A percentile compares a stretch with the other conserved stretches of the same genome.
These are phyloP conservation scores for Meleagris gallopavo DNA, from an alignment of 2,113 vertebrate species.

Conservation along the genomic window DNA sequence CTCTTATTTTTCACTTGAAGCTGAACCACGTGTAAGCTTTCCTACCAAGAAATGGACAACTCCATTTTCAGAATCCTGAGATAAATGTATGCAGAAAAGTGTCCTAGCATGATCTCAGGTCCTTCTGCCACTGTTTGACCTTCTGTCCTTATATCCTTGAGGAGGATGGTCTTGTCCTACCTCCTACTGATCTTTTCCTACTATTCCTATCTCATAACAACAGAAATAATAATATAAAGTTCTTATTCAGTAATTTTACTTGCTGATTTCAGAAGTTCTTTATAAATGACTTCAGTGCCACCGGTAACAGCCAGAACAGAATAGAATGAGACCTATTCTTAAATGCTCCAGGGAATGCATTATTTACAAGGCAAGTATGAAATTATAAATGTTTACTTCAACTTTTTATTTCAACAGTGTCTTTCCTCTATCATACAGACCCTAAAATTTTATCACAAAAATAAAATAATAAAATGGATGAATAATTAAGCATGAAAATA, in stretches of 20 bases:
- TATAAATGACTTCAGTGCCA: not conserved
- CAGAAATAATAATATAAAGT: not conserved
- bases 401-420: not conserved
- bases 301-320: constrained; percentile 9
- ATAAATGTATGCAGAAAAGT: not conserved
- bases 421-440: not conserved
- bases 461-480: not conserved
- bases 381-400: not conserved
- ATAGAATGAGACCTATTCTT: not conserved
- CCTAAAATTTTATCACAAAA: not conserved
- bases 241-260: not conserved
- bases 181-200: not conserved
- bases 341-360: not conserved
- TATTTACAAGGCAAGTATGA: not conserved
- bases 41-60: not conserved
- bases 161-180: not conserved
- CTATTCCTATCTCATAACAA: not conserved
- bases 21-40: not conserved
- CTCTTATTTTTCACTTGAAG: not conserved
- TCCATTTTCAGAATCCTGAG: not conserved
- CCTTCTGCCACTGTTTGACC: not conserved
- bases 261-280: not conserved
- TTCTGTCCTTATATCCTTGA: not conserved
- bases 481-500: not conserved
- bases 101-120: not conserved